Conservation (phyloP, 2,113 vertebrate genomes). For the Panthera tigris region DNA sequence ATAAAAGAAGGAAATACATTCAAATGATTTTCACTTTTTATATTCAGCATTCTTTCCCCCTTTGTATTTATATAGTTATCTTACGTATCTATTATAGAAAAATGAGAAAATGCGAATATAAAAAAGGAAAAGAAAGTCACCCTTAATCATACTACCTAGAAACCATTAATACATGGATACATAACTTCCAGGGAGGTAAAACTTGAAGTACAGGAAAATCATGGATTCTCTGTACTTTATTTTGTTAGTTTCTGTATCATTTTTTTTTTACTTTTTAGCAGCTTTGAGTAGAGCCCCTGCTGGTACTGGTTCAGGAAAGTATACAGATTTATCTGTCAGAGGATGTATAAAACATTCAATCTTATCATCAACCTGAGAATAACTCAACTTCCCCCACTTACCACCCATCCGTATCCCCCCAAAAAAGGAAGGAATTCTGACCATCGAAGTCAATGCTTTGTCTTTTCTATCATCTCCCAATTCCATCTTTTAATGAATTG, state of each 20-base stretch:
- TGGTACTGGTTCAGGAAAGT: background rate
- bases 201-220: background rate
- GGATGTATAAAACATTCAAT: background rate
- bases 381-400: background rate
- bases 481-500: background rate
- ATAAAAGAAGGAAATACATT: background rate
- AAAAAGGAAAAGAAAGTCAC: background rate
- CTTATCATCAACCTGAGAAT: background rate
- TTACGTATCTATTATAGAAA: slow-evolving; percentile 11
- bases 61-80: background rate
- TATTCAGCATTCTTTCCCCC: background rate
- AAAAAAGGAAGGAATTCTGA: background rate
- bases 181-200: background rate
- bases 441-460: background rate
- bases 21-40: background rate
- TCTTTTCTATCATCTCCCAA: background rate
- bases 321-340: background rate
- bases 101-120: background rate
- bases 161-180: background rate
- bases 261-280: background rate
- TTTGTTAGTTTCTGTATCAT: background rate
- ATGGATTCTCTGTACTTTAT: background rate
- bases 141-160: background rate
- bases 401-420: background rate
- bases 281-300: background rate